Conservation (phyloP, 2,797 vertebrate species). For the Notolepis coatsorum region DNA sequence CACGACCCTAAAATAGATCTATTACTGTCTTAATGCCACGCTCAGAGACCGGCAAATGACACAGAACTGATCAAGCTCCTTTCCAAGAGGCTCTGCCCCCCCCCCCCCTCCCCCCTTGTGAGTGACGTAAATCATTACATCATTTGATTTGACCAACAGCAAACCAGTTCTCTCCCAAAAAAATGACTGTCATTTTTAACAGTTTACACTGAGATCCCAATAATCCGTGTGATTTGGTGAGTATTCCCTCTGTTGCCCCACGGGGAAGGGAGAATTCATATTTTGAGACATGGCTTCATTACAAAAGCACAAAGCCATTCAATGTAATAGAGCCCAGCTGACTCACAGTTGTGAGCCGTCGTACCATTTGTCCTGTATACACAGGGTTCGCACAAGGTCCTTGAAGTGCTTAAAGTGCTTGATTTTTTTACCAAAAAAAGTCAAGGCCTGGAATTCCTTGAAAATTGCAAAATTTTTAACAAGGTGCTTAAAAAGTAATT, state of each 20-base stretch:
- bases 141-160: slow-evolving; percentile 9
- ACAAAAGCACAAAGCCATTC: slow-evolving; percentile 5
- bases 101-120: neutral
- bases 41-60: slow-evolving; percentile 40
- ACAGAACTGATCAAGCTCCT: slow-evolving; percentile 32
- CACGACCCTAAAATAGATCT: slow-evolving; percentile 49
- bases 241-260: neutral
- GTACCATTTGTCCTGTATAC: slow-evolving; percentile 11
- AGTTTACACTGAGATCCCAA: neutral
- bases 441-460: too few species aligned
- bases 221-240: neutral
- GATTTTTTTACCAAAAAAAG: too few species aligned
- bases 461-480: too few species aligned
- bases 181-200: neutral
- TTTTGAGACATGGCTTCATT: slow-evolving; percentile 35
- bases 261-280: slow-evolving; percentile 10
- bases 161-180: slow-evolving; percentile 1
- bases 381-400: too few species aligned
- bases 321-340: slow-evolving; percentile 2
- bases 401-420: too few species aligned
- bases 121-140: slow-evolving; percentile 20
- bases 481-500: too few species aligned
- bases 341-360: slow-evolving; percentile 8
- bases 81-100: slow-evolving; percentile 4
- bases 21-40: slow-evolving; percentile 43